Conservation (phyloP, 2,113 vertebrate species). For the Cygnus atratus region DNA sequence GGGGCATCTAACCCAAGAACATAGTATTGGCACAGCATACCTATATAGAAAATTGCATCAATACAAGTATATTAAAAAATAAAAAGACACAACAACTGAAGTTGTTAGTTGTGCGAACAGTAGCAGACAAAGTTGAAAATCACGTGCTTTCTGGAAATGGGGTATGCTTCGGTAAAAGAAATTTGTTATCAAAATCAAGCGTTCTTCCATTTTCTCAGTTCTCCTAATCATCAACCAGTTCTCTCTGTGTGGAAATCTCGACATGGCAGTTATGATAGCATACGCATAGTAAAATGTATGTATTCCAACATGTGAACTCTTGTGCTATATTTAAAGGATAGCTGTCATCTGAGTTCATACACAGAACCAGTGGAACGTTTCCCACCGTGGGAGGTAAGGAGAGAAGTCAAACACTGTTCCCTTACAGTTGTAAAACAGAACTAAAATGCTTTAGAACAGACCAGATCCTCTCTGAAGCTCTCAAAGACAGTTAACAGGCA, state of each 20-base stretch:
- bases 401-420: not conserved
- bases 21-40: not conserved
- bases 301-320: not conserved
- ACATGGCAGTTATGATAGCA: not conserved
- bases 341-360: not conserved
- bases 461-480: not conserved
- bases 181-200: not conserved
- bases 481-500: not conserved
- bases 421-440: not conserved
- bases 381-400: not conserved
- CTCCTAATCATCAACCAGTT: not conserved
- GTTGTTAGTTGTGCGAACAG: not conserved
- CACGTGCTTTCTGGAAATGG: not conserved
- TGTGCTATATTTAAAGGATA: not conserved
- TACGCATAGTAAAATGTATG: not conserved
- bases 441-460: not conserved
- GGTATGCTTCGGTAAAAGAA: no score
- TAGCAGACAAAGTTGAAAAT: not conserved
- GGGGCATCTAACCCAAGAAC: rapidly evolving
- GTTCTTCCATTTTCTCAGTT: not conserved
- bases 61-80: not conserved
- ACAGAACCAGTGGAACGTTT: not conserved
- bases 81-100: not conserved
- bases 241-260: not conserved
- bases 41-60: no score